Evolutionary conservation across 2,888 invertebrate species (phyloP).

Genomic region (Drosophila sordidula): DNA sequence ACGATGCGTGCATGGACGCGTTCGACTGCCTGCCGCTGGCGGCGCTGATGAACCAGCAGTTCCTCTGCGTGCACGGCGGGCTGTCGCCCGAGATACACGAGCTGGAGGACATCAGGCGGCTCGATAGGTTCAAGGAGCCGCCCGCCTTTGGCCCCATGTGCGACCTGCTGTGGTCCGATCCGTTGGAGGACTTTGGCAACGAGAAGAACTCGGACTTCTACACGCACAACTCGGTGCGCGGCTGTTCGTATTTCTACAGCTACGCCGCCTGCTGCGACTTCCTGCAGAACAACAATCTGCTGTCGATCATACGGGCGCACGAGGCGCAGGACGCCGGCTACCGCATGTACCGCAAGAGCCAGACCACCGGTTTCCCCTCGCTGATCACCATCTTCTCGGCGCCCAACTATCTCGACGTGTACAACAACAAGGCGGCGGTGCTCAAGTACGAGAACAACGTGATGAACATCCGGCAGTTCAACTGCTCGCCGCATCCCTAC

Average conservation of each 20-base stretch:
- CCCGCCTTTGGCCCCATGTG: constrained; percentile 99
- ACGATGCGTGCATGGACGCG: constrained; percentile 99
- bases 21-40: constrained; percentile 99
- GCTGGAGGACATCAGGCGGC: constrained; percentile 98
- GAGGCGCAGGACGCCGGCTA: constrained; percentile 99
- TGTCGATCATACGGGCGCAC: constrained; percentile 99
- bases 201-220: constrained; percentile 99
- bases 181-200: constrained; percentile 99
- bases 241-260: constrained; percentile 99
- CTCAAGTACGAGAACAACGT: constrained; percentile 99
- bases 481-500: constrained; percentile 99
- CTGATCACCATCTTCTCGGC: constrained; percentile 99
- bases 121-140: constrained; percentile 99
- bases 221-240: constrained; percentile 99
- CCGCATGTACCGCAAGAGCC: constrained; percentile 99
- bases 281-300: constrained; percentile 99
- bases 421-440: constrained; percentile 99
- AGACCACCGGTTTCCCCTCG: constrained; percentile 99
- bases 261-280: constrained; percentile 99
- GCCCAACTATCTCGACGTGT: constrained; percentile 99
- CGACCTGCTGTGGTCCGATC: constrained; percentile 99
- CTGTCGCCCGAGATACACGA: constrained; percentile 99
- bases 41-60: constrained; percentile 99
- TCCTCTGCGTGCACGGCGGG: constrained; percentile 99
- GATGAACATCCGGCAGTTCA: constrained; percentile 99